Conservation (phyloP, 2,113 vertebrate genomes). For the Australoheros scitulus region DNA sequence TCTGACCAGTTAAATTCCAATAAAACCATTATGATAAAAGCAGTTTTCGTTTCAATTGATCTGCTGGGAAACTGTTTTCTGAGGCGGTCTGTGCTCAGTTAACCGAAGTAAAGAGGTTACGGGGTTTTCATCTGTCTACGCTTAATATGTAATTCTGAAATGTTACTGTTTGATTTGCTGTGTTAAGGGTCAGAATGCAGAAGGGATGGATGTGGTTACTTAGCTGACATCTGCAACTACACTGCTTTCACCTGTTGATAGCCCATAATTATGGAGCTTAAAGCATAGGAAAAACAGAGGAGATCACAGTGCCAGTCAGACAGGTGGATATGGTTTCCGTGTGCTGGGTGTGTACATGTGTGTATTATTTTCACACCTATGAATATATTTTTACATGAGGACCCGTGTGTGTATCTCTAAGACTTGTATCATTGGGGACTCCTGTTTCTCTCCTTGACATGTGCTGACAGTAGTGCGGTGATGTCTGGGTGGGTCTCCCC, state of each 20-base stretch:
- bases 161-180: constrained; percentile 37
- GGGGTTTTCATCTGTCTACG: constrained; percentile 11
- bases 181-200: constrained; percentile 24
- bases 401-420: constrained; percentile 32
- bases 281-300: constrained; percentile 28
- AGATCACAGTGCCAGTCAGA: constrained; percentile 40
- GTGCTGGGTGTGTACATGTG: neutral
- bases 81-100: neutral
- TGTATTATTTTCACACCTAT: constrained; percentile 36
- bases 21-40: neutral
- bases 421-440: constrained; percentile 19
- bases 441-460: constrained; percentile 59
- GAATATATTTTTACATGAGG: constrained; percentile 15
- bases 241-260: constrained; percentile 59
- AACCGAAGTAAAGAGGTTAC: neutral
- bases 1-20: neutral
- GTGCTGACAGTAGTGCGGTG: constrained; percentile 72
- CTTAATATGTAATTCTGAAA: constrained; percentile 21
- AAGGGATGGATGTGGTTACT: constrained; percentile 31
- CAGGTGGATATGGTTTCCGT: constrained; percentile 67
- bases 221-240: constrained; percentile 39
- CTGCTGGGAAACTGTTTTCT: neutral
- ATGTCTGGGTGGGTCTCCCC: constrained; percentile 80
- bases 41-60: neutral
- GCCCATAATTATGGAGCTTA: constrained; percentile 54